These are phyloP conservation scores for Caerostris extrusa DNA, from an alignment of 1,140 invertebrate genomes.

Conservation along the genomic window DNA sequence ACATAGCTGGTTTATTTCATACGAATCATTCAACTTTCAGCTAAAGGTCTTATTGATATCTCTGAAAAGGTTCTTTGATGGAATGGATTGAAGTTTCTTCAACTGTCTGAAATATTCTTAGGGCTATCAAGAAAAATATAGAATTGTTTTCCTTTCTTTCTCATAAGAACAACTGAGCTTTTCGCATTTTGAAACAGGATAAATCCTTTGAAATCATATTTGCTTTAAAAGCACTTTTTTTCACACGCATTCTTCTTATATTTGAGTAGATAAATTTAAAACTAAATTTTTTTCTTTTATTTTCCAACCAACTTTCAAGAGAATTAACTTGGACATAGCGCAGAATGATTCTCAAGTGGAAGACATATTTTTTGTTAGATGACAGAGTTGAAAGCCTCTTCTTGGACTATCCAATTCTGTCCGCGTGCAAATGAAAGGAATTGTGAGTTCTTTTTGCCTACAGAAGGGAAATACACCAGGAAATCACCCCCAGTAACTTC, in stretches of 20 bases:
- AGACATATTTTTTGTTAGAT: neutral
- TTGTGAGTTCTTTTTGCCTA: no score
- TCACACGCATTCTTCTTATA: neutral
- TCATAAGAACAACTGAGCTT: neutral
- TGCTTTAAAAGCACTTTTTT: neutral
- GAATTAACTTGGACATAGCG: neutral
- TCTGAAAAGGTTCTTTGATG: no score
- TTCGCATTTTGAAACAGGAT: neutral
- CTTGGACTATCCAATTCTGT: slow-evolving; percentile 10
- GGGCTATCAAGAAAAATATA: neutral
- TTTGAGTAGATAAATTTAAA: neutral
- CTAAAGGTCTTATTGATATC: no score
- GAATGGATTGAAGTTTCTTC: no score
- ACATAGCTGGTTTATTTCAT: no score
- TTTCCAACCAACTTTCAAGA: neutral
- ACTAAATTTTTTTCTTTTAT: neutral
- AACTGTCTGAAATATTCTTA: neutral
- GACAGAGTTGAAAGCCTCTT: neutral
- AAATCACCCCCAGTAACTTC: no score
- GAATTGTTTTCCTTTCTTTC: neutral
- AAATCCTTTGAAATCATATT: slow-evolving; percentile 5
- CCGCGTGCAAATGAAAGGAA: neutral
- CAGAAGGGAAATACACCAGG: no score
- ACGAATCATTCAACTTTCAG: no score
- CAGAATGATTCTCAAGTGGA: slow-evolving; percentile 5